phyloP scores from a whole-genome alignment of 2,888 invertebrate genomes.

The Epiblema foenella region DNA sequence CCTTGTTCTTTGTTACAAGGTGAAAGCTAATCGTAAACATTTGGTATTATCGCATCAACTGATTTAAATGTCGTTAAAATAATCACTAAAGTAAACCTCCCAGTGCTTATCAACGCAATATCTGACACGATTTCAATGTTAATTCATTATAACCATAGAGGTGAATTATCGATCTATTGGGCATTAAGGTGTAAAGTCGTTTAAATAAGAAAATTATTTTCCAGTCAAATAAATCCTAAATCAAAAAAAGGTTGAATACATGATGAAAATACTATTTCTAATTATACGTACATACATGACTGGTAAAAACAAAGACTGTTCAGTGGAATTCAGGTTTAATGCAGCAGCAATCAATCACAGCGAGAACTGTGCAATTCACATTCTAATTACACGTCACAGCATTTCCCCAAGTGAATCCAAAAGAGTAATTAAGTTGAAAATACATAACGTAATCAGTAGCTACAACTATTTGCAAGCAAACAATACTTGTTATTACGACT shows the following conservation, averaged over 20 bases:
- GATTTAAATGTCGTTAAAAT: not conserved
- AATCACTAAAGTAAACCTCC: too few relatives aligned
- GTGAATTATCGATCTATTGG: too few relatives aligned
- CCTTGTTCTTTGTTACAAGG: not conserved
- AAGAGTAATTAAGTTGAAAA: slow-evolving; percentile 11
- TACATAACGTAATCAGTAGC: slow-evolving; percentile 15
- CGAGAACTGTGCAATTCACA: slow-evolving; percentile 2
- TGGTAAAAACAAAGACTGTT: not conserved
- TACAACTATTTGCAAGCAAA: slow-evolving; percentile 16
- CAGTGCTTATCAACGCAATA: too few relatives aligned
- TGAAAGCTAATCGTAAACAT: not conserved
- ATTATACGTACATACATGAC: too few relatives aligned
- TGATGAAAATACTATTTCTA: too few relatives aligned
- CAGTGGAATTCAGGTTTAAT: slow-evolving; percentile 3
- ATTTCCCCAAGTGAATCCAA: not conserved
- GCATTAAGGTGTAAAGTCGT: too few relatives aligned
- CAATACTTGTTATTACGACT: slow-evolving; percentile 34
- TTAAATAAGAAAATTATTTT: not conserved
- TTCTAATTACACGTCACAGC: not conserved
- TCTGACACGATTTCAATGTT: too few relatives aligned
- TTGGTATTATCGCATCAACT: not conserved
- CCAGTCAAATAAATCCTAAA: not conserved
- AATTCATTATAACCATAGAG: too few relatives aligned
- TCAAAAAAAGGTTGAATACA: too few relatives aligned
- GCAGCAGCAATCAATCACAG: slow-evolving; percentile 9